phyloP scores from a whole-genome alignment of 2,113 vertebrate species.

The Ctenodactylus gundi region DNA sequence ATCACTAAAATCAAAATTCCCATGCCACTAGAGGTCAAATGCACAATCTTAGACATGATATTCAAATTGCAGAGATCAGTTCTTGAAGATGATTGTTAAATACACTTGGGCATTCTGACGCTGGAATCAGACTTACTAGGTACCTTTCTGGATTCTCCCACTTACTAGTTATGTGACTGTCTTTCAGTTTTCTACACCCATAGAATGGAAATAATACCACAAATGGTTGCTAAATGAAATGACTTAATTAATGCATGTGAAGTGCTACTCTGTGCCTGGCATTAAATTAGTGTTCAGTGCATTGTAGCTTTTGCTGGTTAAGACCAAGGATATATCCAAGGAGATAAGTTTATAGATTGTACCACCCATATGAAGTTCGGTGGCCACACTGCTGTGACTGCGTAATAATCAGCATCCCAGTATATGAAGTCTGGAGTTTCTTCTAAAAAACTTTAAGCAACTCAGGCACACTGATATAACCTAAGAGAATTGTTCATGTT shows the following conservation, averaged over 20 bases:
- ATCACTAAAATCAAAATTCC: neutral
- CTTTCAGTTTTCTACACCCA: neutral
- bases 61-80: neutral
- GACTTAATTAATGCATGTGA: neutral
- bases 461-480: neutral
- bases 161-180: neutral
- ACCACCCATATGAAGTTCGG: neutral
- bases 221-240: neutral
- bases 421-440: neutral
- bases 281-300: neutral
- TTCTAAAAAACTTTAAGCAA: constrained; percentile 1
- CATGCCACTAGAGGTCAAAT: neutral
- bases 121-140: neutral
- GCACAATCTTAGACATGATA: neutral
- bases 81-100: neutral
- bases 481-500: neutral
- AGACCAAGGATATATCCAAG: too few species aligned
- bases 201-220: neutral
- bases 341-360: neutral
- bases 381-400: neutral
- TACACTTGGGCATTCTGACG: neutral
- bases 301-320: neutral
- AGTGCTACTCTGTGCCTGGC: neutral
- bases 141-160: neutral
- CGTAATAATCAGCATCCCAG: neutral